These are phyloP conservation scores for Chrysolina haemoptera DNA, from an alignment of 2,888 invertebrate species.

Conservation along the genomic window DNA sequence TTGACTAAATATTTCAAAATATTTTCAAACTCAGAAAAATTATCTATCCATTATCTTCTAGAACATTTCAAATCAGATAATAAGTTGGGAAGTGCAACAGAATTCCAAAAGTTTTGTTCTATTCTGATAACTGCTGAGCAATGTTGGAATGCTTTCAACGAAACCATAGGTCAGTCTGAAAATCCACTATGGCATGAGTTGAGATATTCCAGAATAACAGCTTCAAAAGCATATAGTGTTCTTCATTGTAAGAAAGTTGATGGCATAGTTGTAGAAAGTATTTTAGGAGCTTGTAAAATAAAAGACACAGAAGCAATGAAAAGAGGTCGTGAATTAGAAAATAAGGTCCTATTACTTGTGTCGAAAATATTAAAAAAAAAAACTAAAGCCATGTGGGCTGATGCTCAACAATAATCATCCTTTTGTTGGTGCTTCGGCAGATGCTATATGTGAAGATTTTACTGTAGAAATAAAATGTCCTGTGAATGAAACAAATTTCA, in stretches of 20 bases:
- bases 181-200: constrained; percentile 25
- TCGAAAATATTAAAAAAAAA: constrained; percentile 6
- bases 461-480: constrained; percentile 29
- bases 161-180: constrained; percentile 16
- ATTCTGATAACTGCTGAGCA: background rate
- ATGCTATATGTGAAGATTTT: background rate
- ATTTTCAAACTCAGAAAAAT: background rate
- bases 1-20: background rate
- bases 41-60: background rate
- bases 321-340: constrained; percentile 22
- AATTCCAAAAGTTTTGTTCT: background rate
- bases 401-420: too few species aligned
- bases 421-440: too few species aligned
- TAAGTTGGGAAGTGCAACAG: background rate
- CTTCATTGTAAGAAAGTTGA: constrained; percentile 20
- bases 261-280: constrained; percentile 24
- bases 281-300: constrained; percentile 30
- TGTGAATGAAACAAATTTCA: background rate
- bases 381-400: too few species aligned
- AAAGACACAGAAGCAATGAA: constrained; percentile 24
- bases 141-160: background rate
- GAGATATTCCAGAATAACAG: constrained; percentile 30
- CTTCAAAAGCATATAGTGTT: constrained; percentile 27
- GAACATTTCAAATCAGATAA: background rate
- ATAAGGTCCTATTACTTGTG: constrained; percentile 16